A percentile compares a stretch with the other conserved stretches of the same genome.
Conservation (phyloP, 1,140 invertebrate species). For the Neodiprion virginianus region DNA sequence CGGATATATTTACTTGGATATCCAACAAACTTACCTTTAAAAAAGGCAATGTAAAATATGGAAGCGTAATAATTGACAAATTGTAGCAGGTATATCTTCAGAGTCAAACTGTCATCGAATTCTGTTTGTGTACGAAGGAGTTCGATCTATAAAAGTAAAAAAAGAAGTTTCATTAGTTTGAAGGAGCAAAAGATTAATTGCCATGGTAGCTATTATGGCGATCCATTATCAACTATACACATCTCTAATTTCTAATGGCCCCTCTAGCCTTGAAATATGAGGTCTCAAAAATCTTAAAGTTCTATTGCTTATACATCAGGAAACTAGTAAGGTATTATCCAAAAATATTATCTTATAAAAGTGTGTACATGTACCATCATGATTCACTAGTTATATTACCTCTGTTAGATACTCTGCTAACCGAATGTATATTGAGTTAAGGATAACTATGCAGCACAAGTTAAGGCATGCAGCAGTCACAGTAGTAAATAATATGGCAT, state of each 20-base stretch:
- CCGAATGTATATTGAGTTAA: slow-evolving; percentile 90
- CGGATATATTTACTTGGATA: slow-evolving; percentile 81
- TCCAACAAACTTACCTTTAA: slow-evolving; percentile 94
- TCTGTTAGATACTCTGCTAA: slow-evolving; percentile 93
- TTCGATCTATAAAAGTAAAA: slow-evolving; percentile 69
- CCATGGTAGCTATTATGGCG: neutral
- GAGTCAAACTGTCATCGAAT: slow-evolving; percentile 95
- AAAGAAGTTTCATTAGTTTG: slow-evolving; percentile 13
- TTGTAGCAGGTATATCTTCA: slow-evolving; percentile 97
- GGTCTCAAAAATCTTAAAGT: no score
- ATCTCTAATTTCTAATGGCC: no score
- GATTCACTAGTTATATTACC: slow-evolving; percentile 40
- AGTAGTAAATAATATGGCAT: slow-evolving; percentile 82
- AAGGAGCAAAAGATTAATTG: neutral
- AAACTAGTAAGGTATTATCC: no score
- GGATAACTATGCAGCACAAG: slow-evolving; percentile 83
- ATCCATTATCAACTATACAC: no score
- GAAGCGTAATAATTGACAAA: slow-evolving; percentile 99
- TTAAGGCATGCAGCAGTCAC: slow-evolving; percentile 87
- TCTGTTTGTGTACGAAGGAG: slow-evolving; percentile 94
- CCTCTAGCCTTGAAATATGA: no score
- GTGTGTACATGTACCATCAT: neutral
- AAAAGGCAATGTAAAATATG: slow-evolving; percentile 98
- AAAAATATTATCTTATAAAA: neutral
- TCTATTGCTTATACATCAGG: no score